phyloP scores from a whole-genome alignment of 2,113 vertebrate genomes.

The Uropsilus gracilis region DNA sequence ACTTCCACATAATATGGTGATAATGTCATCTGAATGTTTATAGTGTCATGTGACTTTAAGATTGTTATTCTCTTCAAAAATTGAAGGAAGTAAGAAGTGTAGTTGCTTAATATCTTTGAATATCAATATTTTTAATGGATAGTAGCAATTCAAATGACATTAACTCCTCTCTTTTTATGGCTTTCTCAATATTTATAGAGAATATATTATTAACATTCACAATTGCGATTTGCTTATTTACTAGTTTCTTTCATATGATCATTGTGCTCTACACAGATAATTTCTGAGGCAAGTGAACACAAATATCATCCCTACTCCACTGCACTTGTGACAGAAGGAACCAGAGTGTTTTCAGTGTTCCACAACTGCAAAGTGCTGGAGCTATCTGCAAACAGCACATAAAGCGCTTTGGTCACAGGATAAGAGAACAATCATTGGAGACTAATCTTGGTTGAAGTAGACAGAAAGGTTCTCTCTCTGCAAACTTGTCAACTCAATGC shows the following conservation, averaged over 20 bases:
- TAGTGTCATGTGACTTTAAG: background rate
- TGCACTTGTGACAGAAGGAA: fast-evolving
- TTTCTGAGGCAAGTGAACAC: background rate
- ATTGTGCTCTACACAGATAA: background rate
- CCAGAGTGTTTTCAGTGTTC: background rate
- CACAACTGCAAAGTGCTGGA: background rate
- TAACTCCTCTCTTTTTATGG: background rate
- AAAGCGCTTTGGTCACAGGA: background rate
- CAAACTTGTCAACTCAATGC: background rate
- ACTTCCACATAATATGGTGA: background rate
- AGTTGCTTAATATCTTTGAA: background rate
- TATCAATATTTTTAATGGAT: background rate
- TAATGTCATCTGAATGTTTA: background rate
- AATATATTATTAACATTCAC: background rate
- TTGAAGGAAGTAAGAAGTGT: background rate
- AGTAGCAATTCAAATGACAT: background rate
- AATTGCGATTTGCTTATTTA: background rate
- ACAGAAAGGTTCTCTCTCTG: background rate
- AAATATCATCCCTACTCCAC: background rate
- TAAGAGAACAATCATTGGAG: background rate
- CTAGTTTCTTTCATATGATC: background rate
- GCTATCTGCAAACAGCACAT: background rate
- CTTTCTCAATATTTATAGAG: background rate
- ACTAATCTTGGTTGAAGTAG: background rate
- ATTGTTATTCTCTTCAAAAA: background rate